Evolutionary conservation across 53 echinoderm and acorn worm species (phyloP).

Genomic region (Temnopleurus reevesii): DNA sequence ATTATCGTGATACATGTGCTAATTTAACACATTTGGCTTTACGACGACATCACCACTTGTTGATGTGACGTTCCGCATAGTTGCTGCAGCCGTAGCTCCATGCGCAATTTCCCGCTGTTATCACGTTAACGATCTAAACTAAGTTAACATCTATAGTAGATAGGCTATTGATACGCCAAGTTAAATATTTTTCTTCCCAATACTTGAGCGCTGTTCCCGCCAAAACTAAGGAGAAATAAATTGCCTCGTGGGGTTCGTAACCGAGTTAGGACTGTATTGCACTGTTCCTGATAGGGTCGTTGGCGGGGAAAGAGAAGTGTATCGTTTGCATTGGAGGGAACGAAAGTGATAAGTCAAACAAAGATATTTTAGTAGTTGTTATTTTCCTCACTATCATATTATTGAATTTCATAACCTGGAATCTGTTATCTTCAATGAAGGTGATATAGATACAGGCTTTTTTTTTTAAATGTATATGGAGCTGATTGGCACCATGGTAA

Average conservation of each 20-base stretch:
- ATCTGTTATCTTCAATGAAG: no score
- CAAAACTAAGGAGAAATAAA: constrained; percentile 37
- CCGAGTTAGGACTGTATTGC: neutral
- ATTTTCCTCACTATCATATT: neutral
- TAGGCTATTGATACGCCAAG: constrained; percentile 10
- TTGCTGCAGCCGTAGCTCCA: no score
- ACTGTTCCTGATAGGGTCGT: neutral
- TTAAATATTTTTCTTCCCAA: constrained; percentile 3
- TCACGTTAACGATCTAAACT: no score
- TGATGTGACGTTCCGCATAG: no score
- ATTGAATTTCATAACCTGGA: neutral
- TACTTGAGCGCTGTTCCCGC: neutral
- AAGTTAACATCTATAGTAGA: no score
- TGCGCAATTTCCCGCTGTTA: no score
- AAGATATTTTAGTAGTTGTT: neutral
- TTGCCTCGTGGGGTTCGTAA: neutral
- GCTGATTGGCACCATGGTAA: no score
- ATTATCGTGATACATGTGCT: no score
- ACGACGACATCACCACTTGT: no score
- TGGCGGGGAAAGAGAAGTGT: neutral
- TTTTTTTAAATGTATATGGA: no score
- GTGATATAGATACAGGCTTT: no score
- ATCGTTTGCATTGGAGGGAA: neutral
- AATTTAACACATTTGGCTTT: no score
- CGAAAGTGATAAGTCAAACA: neutral